Evolutionary conservation across 2,797 vertebrate species (phyloP), one percentile per base, ranked within the genome.

Genomic region (Rhodeus uyekii): DNA sequence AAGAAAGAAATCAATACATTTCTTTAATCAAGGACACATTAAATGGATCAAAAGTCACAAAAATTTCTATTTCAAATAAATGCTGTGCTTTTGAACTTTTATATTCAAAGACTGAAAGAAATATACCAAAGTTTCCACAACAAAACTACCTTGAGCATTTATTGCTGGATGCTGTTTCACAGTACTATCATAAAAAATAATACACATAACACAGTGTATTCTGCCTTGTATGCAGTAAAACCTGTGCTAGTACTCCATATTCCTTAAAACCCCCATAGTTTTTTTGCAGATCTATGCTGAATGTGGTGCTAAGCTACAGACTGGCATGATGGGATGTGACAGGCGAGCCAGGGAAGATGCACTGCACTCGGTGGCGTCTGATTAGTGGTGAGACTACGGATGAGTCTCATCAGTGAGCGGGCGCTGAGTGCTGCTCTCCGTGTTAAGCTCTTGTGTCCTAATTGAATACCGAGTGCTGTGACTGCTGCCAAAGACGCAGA

Each of bases 391-490:
- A 68, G 67, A 74, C 64, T 68, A 58, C 4, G n/a, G 9, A 46
- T 81, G 58, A 60, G 78, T 85, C 69, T 79, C 78, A 67, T 39
- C 19, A 68, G 69, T 19, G 71, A 50, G 80, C n/a, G 8, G 42
- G 50, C 39, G 12, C 58, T n/a, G 80, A 67, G 78, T 34, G 39
- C 55, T 53, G 65, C 38, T 80, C 36, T 36, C 46, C 32, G 74
- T 36, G 63, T 58, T 84, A 73, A 67, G 83, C 80, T 65, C 63
- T n/a, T 5, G 42, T 10, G 36, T 64, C 77, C 72, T 80, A 77
- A 76, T 77, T 85, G 77, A 83, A 84, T 80, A 69, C 65, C 5
- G 36, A 71, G 65, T 53, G 32, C 63, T 75, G 55, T 53, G 75
- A 69, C 39, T 64, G 69, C 71, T 79, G 76, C 74, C 68, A 77